A percentile compares a stretch with the other conserved stretches of the same genome.
phyloP scores from a whole-genome alignment of 2,888 invertebrate genomes.

The Seira sanloemensis region DNA sequence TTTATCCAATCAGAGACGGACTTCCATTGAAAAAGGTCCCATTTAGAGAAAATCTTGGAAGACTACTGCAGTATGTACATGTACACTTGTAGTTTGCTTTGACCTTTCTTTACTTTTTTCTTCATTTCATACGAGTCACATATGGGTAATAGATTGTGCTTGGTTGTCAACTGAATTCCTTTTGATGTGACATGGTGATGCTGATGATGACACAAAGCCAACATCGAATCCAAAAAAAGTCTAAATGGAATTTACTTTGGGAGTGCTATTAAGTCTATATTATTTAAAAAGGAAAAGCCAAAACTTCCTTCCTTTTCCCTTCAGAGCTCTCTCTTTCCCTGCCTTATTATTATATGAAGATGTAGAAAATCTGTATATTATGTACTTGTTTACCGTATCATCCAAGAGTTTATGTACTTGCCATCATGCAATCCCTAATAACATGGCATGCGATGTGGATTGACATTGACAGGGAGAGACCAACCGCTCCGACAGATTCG shows the following conservation, averaged over 20 bases:
- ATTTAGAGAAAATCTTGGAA: too few relatives aligned
- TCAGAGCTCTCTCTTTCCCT: too few relatives aligned
- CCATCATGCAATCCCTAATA: constrained; percentile 18
- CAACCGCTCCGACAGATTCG: constrained; percentile 31
- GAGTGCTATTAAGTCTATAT: neutral
- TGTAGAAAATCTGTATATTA: too few relatives aligned
- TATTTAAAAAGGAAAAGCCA: neutral
- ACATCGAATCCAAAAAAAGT: neutral
- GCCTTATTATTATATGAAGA: too few relatives aligned
- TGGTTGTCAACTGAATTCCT: constrained; percentile 1
- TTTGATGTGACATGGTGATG: constrained; percentile 14
- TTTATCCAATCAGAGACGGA: too few relatives aligned
- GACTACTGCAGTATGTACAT: too few relatives aligned
- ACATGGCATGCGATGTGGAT: neutral
- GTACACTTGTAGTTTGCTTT: too few relatives aligned
- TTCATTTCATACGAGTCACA: neutral
- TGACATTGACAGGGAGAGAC: constrained; percentile 42
- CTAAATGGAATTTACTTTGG: neutral
- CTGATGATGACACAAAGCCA: neutral
- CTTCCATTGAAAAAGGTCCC: too few relatives aligned
- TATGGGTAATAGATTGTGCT: constrained; percentile 8
- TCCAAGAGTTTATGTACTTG: neutral
- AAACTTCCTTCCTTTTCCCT: neutral
- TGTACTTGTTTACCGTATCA: neutral
- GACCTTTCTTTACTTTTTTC: constrained; percentile 9